Evolutionary conservation across 1,140 invertebrate species (phyloP).

Genomic region (Pseudomyrmex dendroicus): DNA sequence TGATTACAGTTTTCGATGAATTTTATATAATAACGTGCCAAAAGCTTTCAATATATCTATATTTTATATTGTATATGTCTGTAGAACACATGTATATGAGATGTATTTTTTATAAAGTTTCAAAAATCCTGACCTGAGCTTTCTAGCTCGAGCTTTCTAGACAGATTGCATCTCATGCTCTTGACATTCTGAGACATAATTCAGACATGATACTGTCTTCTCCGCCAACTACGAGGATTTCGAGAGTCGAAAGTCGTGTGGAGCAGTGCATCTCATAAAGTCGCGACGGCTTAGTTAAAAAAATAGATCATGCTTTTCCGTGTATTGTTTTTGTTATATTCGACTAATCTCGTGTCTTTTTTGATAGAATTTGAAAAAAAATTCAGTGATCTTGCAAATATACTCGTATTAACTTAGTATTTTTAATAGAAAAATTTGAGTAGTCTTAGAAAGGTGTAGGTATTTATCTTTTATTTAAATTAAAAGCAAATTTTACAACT

Average conservation of each 20-base stretch:
- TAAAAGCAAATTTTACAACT: too few relatives aligned
- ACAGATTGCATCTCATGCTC: slow-evolving; percentile 41
- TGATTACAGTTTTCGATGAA: not conserved
- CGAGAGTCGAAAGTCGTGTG: slow-evolving; percentile 36
- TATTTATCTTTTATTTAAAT: too few relatives aligned
- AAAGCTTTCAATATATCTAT: not conserved
- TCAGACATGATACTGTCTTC: slow-evolving; percentile 52
- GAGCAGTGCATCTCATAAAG: slow-evolving; percentile 19
- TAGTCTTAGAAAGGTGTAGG: too few relatives aligned
- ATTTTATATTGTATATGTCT: slow-evolving; percentile 8
- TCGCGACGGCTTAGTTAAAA: not conserved
- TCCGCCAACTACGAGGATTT: slow-evolving; percentile 32
- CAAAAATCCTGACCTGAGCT: slow-evolving; percentile 28
- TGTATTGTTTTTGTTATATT: not conserved
- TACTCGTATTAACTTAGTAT: too few relatives aligned
- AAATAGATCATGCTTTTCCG: slow-evolving; percentile 33
- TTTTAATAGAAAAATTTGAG: too few relatives aligned
- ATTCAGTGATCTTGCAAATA: too few relatives aligned
- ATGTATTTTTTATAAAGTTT: slow-evolving; percentile 32
- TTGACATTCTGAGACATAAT: slow-evolving; percentile 54
- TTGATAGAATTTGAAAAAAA: not conserved
- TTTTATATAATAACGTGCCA: not conserved
- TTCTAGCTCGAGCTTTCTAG: not conserved
- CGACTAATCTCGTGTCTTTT: not conserved
- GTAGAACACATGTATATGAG: not conserved